Base-by-base conservation (phyloP, 1,140 invertebrate genomes). In the Rhopalosiphum padi region DNA sequence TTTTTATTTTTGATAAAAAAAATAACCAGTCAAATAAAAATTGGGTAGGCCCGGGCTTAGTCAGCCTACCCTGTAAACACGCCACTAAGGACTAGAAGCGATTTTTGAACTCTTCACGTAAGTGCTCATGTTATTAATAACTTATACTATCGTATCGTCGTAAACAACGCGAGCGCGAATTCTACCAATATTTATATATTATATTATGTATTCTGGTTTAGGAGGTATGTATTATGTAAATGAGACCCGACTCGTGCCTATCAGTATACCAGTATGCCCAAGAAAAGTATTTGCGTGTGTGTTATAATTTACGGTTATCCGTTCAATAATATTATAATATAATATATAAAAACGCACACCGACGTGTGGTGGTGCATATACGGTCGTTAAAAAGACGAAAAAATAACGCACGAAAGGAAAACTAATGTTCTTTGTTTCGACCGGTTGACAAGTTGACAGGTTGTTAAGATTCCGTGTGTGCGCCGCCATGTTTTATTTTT, bases 371-470 rank as follows among this genome's bases (percentile, higher is more conserved):
- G 83, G 83, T 85, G 83, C 37, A 41, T 85, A 25, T 85, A 11
- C 35, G 35, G 83, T 85, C 83, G 83, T 85, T 43, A 85, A 85
- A 46, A 30, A 89, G 21, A 18, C 87, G 87, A 87, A 30, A 46
- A n/a, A 51, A 51, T 51, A 51, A 88, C n/a, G 48, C 48, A 88
- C n/a, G n/a, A 25, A 85, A 23, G n/a, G 82, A 83, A 85, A 93
- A 51, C 43, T 51, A 48, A 82, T 85, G 41, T 93, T 93, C 82
- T 93, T 93, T 93, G 91, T 93, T 85, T 86, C 82, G 48, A 22
- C 25, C 77, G 35, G 77, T 93, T 86, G 91, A 93, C 91, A 93
- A 93, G 91, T 93, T 93, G 91, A 93, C 91, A 41, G 77, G 91
- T 85, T 53, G 91, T 53, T 86, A 41, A 85, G 46, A 93, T 37